Evolutionary conservation across 2,113 vertebrate species (phyloP), one percentile per base, ranked within the genome.

Genomic region (Poeciliopsis turrubarensis): DNA sequence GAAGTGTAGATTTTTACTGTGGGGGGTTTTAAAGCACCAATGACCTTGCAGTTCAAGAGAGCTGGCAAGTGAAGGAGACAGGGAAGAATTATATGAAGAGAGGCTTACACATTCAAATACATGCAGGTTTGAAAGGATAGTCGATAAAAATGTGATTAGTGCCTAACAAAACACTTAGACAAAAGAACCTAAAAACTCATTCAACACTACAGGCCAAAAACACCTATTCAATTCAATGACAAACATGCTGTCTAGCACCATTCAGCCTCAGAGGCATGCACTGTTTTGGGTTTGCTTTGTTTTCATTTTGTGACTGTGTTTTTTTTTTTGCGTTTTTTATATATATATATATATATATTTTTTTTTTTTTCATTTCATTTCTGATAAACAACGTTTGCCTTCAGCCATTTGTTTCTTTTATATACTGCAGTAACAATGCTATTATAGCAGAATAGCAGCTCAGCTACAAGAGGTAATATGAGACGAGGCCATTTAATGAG

Each of bases 41-140:
- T 90, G 87, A 93, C 90, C 88, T 93, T 89, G 84, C 87, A 87
- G 86, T 89, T 89, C 81, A 81, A 87, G 82, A 77, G 79, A 67
- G 73, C 77, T 77, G 67, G 77, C 82, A 77, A 78, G 86, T 76
- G 87, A 90, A 79, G 84, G 80, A 85, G 81, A 85, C 51, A 25
- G 62, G 65, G 76, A 81, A 78, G 44, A 47, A 73, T 71, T 69
- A 86, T 73, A 80, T 26, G n/a, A 41, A 75, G 78, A 79, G 73
- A 66, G 11, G 22, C 69, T 65, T 77, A 86, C n/a, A 63, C 30
- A 68, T 6, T 10, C 17, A 25, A 57, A 57, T n/a, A 9, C 19
- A 67, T 34, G 73, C 72, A 65, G n/a, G 75, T 69, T 60, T 67
- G 72, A 60, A 60, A 70, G 84, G 73, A 68, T 41, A 84, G 77